These are phyloP conservation scores for Amaurobius ferox DNA, from an alignment of 2,888 invertebrate species.

Conservation along the genomic window DNA sequence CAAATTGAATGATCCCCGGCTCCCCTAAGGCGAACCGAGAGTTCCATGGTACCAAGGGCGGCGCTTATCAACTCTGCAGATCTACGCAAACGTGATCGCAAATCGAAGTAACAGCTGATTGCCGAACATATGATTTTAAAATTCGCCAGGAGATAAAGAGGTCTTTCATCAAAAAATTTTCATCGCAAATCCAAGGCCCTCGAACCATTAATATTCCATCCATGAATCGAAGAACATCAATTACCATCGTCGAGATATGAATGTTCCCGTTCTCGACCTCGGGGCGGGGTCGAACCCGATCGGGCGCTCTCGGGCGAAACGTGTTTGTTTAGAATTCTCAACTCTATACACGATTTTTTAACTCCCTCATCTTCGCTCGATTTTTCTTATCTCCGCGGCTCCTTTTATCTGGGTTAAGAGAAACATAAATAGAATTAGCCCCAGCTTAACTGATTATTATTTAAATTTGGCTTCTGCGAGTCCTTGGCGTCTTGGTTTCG, in stretches of 20 bases:
- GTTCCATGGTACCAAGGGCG: no score
- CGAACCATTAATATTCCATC: conserved; percentile 31
- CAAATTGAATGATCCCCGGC: no score
- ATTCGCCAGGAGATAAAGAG: no score
- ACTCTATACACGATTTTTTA: background rate
- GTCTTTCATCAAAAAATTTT: no score
- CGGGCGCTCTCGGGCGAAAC: background rate
- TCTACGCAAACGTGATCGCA: no score
- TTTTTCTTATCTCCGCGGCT: background rate
- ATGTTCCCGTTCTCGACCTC: conserved; percentile 1
- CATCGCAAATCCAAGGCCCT: no score
- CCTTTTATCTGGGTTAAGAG: background rate
- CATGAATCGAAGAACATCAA: conserved; percentile 25
- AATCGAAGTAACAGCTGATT: no score
- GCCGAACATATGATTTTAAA: no score
- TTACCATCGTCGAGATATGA: conserved; percentile 10
- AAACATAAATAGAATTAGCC: background rate
- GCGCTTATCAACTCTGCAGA: no score
- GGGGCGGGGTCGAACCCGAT: conserved; percentile 22
- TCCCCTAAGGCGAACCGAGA: no score
- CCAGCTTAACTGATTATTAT: background rate
- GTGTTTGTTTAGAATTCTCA: background rate
- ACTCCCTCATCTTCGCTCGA: background rate
- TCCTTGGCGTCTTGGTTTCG: background rate
- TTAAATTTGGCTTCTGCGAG: background rate